These are phyloP conservation scores for Athalia circularis DNA, from an alignment of 2,888 invertebrate genomes.

Conservation along the genomic window DNA sequence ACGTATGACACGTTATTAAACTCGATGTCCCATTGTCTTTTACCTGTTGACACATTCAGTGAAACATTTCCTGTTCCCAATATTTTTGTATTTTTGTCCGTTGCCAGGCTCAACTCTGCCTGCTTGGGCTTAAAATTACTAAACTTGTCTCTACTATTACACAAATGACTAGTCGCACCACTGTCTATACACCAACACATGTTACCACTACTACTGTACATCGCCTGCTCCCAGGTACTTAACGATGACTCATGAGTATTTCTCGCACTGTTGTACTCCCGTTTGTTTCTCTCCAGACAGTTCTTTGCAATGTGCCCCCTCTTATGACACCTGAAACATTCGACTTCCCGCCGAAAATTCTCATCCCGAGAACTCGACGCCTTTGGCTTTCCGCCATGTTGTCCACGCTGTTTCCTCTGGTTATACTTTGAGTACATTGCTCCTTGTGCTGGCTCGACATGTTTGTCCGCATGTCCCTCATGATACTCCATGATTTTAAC, in stretches of 20 bases:
- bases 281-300: conserved; percentile 12
- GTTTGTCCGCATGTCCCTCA: no score
- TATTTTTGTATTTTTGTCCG: conserved; percentile 29
- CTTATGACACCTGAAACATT: neutral
- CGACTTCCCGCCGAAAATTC: no score
- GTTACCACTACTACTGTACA: conserved; percentile 20
- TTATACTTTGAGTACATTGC: no score
- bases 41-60: neutral
- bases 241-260: conserved; percentile 20
- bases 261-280: neutral
- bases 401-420: no score
- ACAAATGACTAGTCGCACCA: conserved; percentile 46
- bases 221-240: conserved; percentile 12
- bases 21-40: conserved; percentile 12
- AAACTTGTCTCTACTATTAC: conserved; percentile 18
- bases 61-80: conserved; percentile 44
- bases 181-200: conserved; percentile 43
- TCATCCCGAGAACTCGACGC: no score
- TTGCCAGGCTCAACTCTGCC: conserved; percentile 36
- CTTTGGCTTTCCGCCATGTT: no score
- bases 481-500: no score
- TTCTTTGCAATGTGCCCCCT: neutral
- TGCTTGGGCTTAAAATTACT: neutral
- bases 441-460: no score
- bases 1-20: conserved; percentile 45